A percentile compares a stretch with the other conserved stretches of the same genome.
These are phyloP conservation scores for Galerucella pusilla DNA, from an alignment of 2,888 invertebrate genomes.

Conservation along the genomic window DNA sequence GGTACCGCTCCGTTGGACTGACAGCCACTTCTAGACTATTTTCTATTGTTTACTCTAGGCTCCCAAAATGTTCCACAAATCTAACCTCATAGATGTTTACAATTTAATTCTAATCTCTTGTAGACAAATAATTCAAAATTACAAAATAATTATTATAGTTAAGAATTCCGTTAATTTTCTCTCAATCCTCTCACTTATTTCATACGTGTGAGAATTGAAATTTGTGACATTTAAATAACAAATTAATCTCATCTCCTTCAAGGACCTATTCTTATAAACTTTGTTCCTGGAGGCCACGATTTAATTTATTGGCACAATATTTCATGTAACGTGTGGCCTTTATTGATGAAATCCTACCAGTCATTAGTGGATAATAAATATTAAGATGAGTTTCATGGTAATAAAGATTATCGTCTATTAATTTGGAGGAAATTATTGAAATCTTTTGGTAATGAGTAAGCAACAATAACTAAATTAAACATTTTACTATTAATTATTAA, in stretches of 20 bases:
- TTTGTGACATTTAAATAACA: slow-evolving; percentile 28
- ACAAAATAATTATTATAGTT: too few relatives aligned
- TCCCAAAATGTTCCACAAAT: too few relatives aligned
- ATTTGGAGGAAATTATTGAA: neutral
- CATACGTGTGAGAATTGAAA: slow-evolving; percentile 19
- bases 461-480: neutral
- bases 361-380: neutral
- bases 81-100: too few relatives aligned
- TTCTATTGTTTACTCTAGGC: too few relatives aligned
- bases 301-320: slow-evolving; percentile 15
- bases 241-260: slow-evolving; percentile 16
- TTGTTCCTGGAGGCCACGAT: slow-evolving; percentile 13
- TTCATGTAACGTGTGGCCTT: slow-evolving; percentile 12
- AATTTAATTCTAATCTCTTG: too few relatives aligned
- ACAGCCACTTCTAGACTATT: too few relatives aligned
- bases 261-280: slow-evolving; percentile 5
- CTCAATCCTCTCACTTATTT: slow-evolving; percentile 21
- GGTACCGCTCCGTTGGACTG: too few relatives aligned
- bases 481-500: too few relatives aligned
- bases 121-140: too few relatives aligned
- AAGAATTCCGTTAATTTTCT: neutral
- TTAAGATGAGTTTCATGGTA: slow-evolving; percentile 6
- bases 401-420: neutral
- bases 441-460: neutral
- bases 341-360: slow-evolving; percentile 6